phyloP scores from a whole-genome alignment of 2,888 invertebrate species.

The Nudaria mundana region DNA sequence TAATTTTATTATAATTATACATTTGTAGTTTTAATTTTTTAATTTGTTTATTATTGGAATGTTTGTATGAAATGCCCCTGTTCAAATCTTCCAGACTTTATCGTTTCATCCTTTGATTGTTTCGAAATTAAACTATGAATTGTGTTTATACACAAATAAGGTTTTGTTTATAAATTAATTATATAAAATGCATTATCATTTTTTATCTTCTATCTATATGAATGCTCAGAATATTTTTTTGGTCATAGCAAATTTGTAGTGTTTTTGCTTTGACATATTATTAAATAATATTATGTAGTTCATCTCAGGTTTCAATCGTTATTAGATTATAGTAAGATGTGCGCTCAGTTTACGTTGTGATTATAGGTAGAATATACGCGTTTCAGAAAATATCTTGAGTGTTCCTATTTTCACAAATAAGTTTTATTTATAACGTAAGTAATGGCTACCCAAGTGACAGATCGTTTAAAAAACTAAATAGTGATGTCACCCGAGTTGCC shows the following conservation, averaged over 20 bases:
- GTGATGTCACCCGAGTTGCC: background rate
- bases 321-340: constrained; percentile 11
- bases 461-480: constrained; percentile 9
- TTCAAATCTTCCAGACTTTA: constrained; percentile 1
- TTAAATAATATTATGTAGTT: background rate
- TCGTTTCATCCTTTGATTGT: constrained; percentile 6
- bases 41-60: constrained; percentile 31
- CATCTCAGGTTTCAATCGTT: background rate
- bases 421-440: background rate
- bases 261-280: too few species aligned
- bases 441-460: background rate
- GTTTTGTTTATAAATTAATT: too few species aligned
- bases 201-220: too few species aligned
- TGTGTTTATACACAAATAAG: background rate
- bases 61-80: constrained; percentile 21
- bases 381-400: constrained; percentile 19
- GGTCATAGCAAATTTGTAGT: too few species aligned
- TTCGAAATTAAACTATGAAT: background rate
- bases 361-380: constrained; percentile 19
- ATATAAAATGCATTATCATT: too few species aligned
- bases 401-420: constrained; percentile 7
- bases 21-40: constrained; percentile 13
- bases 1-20: constrained; percentile 8
- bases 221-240: too few species aligned
- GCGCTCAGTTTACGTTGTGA: constrained; percentile 32